Evolutionary conservation across 2,888 invertebrate species (phyloP), one percentile per base, ranked within the genome.

Genomic region (Callinectes sapidus): DNA sequence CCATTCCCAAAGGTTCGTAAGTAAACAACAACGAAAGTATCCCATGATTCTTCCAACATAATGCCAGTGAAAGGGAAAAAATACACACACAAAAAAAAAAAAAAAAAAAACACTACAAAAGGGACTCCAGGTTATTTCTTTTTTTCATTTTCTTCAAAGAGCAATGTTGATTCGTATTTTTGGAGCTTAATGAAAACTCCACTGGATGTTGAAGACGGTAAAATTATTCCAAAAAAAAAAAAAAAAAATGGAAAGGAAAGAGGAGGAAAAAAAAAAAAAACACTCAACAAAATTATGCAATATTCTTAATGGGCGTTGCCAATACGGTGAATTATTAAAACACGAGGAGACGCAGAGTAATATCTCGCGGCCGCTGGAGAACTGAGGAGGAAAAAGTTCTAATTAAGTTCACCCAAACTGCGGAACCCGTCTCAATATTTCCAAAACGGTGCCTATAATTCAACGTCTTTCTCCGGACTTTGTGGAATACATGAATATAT

Each of bases 401-500:
- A 71, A 71, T 71, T 71, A 71, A n/a, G 71, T 71, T 71, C 71
- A 23, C 71, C 28, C 28, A 71, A 71, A 71, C 28, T n/a, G n/a
- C 23, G 71, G 8, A 28, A 71, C 71, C 8, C 71, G 2, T 71
- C 71, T 71, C 23, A 71, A 71, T 71, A 71, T 71, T 71, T 71
- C 71, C 71, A 71, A 71, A 71, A n/a, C n/a, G 28, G 71, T 71
- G n/a, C 23, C 28, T 23, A 71, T n/a, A 71, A 71, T 23, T 71
- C 71, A n/a, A 1, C 71, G 71, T 71, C 71, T 71, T 71, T 71
- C 71, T 8, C 28, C 2, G 6, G 28, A 71, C 71, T 71, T 71
- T 28, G 71, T n/a, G 71, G 71, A 71, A 71, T 71, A 71, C 71
- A 71, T 71, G 71, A 71, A 71, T 71, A 71, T 71, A 23, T 71